These are phyloP conservation scores for Thermophis baileyi DNA, from an alignment of 2,113 vertebrate genomes.

Conservation along the genomic window DNA sequence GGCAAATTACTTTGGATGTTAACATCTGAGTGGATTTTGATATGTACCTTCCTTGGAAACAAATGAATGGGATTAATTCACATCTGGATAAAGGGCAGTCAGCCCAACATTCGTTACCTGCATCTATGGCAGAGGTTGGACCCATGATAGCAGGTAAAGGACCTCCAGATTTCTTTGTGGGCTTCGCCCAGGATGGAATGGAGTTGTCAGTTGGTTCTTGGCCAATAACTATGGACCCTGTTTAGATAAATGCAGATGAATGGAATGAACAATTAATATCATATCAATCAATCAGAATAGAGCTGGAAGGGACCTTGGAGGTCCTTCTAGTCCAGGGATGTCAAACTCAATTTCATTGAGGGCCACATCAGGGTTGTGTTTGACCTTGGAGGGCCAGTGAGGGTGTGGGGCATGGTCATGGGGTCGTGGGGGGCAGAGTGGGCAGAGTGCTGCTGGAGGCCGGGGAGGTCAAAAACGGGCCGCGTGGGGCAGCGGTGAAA, in stretches of 20 bases:
- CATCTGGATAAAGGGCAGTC: not conserved
- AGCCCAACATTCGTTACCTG: slow-evolving; percentile 17
- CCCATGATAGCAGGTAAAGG: slow-evolving; percentile 12
- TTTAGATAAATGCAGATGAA: slow-evolving; percentile 13
- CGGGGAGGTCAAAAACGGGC: too few species aligned
- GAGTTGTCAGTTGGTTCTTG: slow-evolving; percentile 7
- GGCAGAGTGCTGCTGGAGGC: too few species aligned
- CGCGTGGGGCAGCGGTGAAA: too few species aligned
- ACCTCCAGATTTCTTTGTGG: slow-evolving; percentile 1
- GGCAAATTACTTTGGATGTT: not conserved
- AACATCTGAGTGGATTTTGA: not conserved
- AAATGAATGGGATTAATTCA: not conserved
- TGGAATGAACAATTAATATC: not conserved
- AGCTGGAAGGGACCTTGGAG: too few species aligned
- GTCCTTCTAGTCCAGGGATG: not conserved
- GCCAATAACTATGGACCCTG: slow-evolving; percentile 21
- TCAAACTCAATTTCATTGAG: too few species aligned
- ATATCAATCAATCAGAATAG: not conserved
- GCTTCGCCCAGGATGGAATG: slow-evolving; percentile 21
- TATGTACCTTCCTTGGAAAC: not conserved
- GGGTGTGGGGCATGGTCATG: too few species aligned
- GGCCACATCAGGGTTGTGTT: too few species aligned
- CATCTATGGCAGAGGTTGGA: slow-evolving; percentile 10
- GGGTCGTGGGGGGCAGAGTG: too few species aligned
- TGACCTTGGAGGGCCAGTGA: too few species aligned